Evolutionary conservation across 1,140 invertebrate genomes (phyloP), one percentile per base, ranked within the genome.

Genomic region (Parapsyche elsis): DNA sequence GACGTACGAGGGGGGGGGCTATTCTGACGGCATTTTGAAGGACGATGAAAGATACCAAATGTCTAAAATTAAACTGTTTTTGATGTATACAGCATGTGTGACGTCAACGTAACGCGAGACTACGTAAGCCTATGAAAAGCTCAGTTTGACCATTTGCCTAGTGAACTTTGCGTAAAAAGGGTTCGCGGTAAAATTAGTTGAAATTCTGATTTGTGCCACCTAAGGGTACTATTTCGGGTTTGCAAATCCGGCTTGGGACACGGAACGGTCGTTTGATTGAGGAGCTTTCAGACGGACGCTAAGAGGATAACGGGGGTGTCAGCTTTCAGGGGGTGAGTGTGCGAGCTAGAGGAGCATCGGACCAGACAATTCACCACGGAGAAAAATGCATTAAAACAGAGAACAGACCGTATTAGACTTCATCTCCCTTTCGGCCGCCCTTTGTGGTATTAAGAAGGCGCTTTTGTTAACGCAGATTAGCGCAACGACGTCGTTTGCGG

Each of bases 331-430:
- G 53, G 46, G 23, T 12, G 23, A n/a, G 23, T 10, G 44, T 7
- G 30, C 21, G 46, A 70, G 24, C 9, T n/a, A 12, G 53, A 73
- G 24, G 70, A 30, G 38, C 80, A 73, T 67, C 80, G 70, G 74
- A 81, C 49, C 73, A 53, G 76, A 81, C 79, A 44, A 81, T 81
- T 81, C 79, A 74, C 53, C 80, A 81, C 80, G 76, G 79, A 81
- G 80, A 81, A 81, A 77, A 81, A 81, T 81, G 53, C 80, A 81
- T 81, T 81, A 79, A 71, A 30, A 59, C 46, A 71, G 30, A 44
- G 38, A 73, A 73, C 24, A 73, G 57, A 26, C 53, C 10, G 30
- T 38, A 38, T 19, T 24, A 21, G 49, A 78, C 71, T 81, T 76
- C 76, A 75, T 79, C 71, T 81, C 79, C 75, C 70, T 67, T 30